Percentiles rank a stretch among this genome's conserved stretches.
Evolutionary conservation across 2,113 vertebrate species (phyloP).

Genomic region (Sminthopsis crassicaudata): DNA sequence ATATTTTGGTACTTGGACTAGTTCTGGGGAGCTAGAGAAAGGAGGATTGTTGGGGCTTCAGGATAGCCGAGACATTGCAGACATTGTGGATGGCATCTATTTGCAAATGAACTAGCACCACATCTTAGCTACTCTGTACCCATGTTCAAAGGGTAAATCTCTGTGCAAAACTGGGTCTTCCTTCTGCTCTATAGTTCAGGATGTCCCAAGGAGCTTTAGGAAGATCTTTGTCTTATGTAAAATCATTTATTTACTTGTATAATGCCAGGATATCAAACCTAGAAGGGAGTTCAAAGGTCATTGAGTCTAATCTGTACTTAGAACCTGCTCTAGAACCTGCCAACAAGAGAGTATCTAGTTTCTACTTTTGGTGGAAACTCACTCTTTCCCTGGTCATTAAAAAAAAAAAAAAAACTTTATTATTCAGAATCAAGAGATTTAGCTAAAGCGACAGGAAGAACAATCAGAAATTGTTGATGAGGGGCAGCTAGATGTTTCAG

Average conservation of each 20-base stretch:
- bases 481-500: no score
- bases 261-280: background rate
- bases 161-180: background rate
- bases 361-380: background rate
- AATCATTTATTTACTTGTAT: background rate
- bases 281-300: background rate
- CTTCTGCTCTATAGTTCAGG: background rate
- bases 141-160: background rate
- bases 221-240: background rate
- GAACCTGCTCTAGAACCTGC: background rate
- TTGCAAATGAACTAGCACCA: background rate
- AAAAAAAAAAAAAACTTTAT: background rate
- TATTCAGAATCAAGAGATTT: background rate
- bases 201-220: background rate
- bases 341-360: background rate
- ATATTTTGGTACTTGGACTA: background rate
- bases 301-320: background rate
- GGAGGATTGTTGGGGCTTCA: background rate
- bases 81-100: background rate
- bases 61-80: background rate
- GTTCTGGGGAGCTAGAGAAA: background rate
- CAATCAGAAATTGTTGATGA: background rate
- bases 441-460: background rate
- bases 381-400: background rate
- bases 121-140: background rate